Conservation (phyloP, 2,797 vertebrate species). For the Cryptoblepharus egeriae region DNA sequence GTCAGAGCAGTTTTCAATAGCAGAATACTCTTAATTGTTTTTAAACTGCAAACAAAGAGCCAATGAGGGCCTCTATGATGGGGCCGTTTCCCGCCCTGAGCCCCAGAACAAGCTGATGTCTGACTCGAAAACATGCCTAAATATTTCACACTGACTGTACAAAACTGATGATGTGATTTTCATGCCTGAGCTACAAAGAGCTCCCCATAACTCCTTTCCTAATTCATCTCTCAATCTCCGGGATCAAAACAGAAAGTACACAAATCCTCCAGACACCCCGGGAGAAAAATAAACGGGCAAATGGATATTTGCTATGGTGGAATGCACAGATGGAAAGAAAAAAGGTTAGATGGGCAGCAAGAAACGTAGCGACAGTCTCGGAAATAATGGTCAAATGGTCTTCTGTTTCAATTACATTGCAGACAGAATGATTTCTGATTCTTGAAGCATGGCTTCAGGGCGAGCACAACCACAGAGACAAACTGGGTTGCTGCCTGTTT, state of each 20-base stretch:
- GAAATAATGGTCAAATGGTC: not conserved
- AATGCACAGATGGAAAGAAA: not conserved
- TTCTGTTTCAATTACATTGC: not conserved
- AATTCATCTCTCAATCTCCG: not conserved
- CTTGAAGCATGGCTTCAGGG: not conserved
- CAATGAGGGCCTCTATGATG: not conserved
- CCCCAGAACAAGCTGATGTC: not conserved
- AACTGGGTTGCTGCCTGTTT: rapidly evolving
- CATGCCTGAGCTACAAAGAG: not conserved
- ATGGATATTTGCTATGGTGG: not conserved
- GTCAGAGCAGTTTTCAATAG: not conserved
- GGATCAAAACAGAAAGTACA: not conserved
- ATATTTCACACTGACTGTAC: not conserved
- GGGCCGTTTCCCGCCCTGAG: not conserved
- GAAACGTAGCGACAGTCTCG: not conserved
- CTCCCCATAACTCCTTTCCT: not conserved
- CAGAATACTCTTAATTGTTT: no score
- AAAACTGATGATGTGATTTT: not conserved
- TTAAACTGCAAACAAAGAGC: not conserved
- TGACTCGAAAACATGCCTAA: not conserved
- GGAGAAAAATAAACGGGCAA: not conserved
- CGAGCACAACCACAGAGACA: not conserved
- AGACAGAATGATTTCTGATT: not conserved
- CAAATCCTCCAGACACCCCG: not conserved
- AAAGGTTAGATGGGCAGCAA: not conserved